These are phyloP conservation scores for Sisyra terminalis DNA, from an alignment of 2,888 invertebrate species.

Conservation along the genomic window DNA sequence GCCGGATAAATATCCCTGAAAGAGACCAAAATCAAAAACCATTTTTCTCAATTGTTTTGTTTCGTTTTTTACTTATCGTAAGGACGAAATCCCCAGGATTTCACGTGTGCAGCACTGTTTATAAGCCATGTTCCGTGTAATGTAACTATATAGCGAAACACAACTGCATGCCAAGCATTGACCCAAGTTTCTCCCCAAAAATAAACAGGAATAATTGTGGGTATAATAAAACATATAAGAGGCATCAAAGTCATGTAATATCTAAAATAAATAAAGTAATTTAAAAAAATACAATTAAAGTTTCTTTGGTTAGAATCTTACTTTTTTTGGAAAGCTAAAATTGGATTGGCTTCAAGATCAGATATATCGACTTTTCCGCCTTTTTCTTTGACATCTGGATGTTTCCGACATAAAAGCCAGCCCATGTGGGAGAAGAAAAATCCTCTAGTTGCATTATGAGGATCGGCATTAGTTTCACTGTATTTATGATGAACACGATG, in stretches of 20 bases:
- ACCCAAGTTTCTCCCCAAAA: conserved; percentile 35
- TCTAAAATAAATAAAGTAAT: background rate
- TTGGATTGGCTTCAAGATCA: conserved; percentile 67
- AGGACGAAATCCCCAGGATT: conserved; percentile 19
- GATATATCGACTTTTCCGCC: conserved; percentile 72
- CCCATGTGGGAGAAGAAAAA: conserved; percentile 95
- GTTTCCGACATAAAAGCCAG: conserved; percentile 79
- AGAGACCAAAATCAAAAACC: conserved; percentile 7
- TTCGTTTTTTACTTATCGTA: background rate
- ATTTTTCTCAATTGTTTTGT: too few relatives aligned
- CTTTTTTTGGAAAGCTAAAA: conserved; percentile 77
- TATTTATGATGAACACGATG: conserved; percentile 83
- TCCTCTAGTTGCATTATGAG: conserved; percentile 73
- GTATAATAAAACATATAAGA: conserved; percentile 36
- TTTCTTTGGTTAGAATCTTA: conserved; percentile 22
- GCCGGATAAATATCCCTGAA: conserved; percentile 33
- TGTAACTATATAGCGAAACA: conserved; percentile 29
- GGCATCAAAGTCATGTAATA: conserved; percentile 29
- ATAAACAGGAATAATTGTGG: conserved; percentile 34
- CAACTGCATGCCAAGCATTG: conserved; percentile 28
- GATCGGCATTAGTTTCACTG: conserved; percentile 78
- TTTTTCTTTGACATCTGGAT: conserved; percentile 68
- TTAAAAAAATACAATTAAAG: too few relatives aligned
- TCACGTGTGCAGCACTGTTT: conserved; percentile 38
- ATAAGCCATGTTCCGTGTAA: conserved; percentile 41